phyloP scores from a whole-genome alignment of 2,113 vertebrate species.

The Oplegnathus fasciatus region DNA sequence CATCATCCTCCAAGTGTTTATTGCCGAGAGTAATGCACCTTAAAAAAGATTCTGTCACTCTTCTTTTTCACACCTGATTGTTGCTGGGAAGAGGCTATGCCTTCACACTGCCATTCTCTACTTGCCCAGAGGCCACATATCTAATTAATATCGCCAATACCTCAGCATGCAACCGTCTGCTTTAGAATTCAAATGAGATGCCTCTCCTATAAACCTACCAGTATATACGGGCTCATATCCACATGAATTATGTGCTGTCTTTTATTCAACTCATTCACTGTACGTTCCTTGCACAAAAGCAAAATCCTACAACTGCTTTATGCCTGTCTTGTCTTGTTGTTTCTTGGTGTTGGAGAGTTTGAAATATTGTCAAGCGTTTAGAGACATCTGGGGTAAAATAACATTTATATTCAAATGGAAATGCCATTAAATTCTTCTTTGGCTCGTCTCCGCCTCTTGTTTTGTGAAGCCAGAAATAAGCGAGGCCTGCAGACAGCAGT shows the following conservation, averaged over 20 bases:
- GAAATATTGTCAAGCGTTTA: constrained; percentile 70
- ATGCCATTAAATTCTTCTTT: constrained; percentile 77
- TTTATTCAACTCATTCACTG: constrained; percentile 40
- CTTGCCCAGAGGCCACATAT: constrained; percentile 65
- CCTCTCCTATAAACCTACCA: constrained; percentile 40
- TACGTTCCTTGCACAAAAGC: constrained; percentile 42
- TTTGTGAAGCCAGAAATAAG: constrained; percentile 75
- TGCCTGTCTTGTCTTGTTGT: constrained; percentile 39
- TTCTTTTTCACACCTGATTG: constrained; percentile 56
- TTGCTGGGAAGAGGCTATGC: constrained; percentile 48
- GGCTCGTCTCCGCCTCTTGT: constrained; percentile 68
- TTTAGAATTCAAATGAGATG: constrained; percentile 75
- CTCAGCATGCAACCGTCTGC: constrained; percentile 57
- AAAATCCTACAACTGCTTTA: constrained; percentile 38
- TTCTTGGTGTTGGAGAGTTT: constrained; percentile 47
- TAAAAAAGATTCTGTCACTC: constrained; percentile 27
- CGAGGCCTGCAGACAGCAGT: constrained; percentile 66
- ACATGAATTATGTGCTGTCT: constrained; percentile 57
- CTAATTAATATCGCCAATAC: constrained; percentile 79
- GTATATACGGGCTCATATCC: constrained; percentile 49
- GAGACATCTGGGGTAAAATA: constrained; percentile 78
- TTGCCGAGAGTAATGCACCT: constrained; percentile 14
- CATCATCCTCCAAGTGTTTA: background rate
- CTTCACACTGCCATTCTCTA: constrained; percentile 52
- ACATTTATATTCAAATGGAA: constrained; percentile 84